A percentile compares a stretch with the other conserved stretches of the same genome.
Evolutionary conservation across 1,140 invertebrate genomes (phyloP).

Genomic region (Papilio glaucus): DNA sequence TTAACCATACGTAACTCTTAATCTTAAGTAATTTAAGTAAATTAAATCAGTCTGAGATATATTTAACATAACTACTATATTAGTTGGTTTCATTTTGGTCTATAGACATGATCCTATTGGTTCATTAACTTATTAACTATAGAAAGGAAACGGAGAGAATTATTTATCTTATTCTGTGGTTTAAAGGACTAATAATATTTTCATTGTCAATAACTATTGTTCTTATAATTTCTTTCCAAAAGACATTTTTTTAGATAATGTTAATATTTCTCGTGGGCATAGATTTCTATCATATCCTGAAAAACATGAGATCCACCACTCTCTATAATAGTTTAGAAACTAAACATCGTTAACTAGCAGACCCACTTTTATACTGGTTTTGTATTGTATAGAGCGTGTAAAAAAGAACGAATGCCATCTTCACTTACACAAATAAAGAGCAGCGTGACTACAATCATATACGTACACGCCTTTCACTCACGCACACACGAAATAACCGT

Average conservation of each 20-base stretch:
- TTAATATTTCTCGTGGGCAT: slow-evolving; percentile 25
- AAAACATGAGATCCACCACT: slow-evolving; percentile 59
- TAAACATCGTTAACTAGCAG: slow-evolving; percentile 56
- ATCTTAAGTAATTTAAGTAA: too few species aligned
- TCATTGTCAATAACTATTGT: too few species aligned
- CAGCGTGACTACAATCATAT: slow-evolving; percentile 55
- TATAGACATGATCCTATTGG: too few species aligned
- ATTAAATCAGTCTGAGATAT: too few species aligned
- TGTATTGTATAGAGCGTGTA: slow-evolving; percentile 59
- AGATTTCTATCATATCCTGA: slow-evolving; percentile 47
- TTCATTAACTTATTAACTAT: too few species aligned
- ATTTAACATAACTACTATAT: too few species aligned
- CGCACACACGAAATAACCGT: slow-evolving; percentile 45
- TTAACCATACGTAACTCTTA: too few species aligned
- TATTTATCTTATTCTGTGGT: too few species aligned
- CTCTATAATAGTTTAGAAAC: slow-evolving; percentile 62
- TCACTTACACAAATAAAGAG: slow-evolving; percentile 56
- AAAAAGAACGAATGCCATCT: slow-evolving; percentile 64
- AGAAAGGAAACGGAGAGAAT: too few species aligned
- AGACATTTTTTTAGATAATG: neutral
- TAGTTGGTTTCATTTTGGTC: too few species aligned
- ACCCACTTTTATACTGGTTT: slow-evolving; percentile 76
- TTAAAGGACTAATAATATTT: too few species aligned
- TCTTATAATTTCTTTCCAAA: too few species aligned
- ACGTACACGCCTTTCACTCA: slow-evolving; percentile 73